Conservation (phyloP, 2,888 invertebrate genomes). For the Pheosia gnoma region DNA sequence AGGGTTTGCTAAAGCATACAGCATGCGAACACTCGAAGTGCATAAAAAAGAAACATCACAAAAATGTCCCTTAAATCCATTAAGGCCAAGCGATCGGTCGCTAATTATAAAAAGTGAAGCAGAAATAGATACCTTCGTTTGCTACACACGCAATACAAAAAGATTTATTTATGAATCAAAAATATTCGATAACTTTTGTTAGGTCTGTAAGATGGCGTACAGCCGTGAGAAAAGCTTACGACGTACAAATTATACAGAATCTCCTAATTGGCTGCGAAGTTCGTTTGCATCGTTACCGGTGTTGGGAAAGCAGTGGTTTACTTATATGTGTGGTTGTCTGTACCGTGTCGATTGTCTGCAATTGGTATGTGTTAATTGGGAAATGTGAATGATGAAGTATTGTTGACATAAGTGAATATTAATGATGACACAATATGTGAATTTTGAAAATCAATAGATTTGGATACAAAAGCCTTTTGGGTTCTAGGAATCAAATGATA, state of each 20-base stretch:
- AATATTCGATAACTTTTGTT: background rate
- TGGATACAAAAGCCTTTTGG: no score
- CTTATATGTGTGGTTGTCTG: conserved; percentile 8
- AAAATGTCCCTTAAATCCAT: background rate
- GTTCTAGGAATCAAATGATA: no score
- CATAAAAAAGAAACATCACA: background rate
- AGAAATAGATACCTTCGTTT: conserved; percentile 8
- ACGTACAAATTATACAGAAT: conserved; percentile 50
- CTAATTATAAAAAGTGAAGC: conserved; percentile 8
- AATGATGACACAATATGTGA: background rate
- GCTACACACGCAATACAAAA: background rate
- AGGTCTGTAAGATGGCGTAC: conserved; percentile 3
- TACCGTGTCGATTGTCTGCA: background rate
- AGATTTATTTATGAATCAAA: background rate
- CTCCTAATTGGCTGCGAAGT: conserved; percentile 62
- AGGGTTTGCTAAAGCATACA: no score
- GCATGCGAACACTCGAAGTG: no score
- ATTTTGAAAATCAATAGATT: background rate
- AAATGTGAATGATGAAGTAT: background rate
- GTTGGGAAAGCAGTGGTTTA: conserved; percentile 13
- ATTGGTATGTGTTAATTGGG: conserved; percentile 3
- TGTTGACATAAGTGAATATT: background rate
- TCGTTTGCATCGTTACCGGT: conserved; percentile 40
- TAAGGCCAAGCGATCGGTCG: background rate
- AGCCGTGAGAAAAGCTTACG: conserved; percentile 54